Percentiles rank a stretch among this genome's conserved stretches.
These are phyloP conservation scores for Micoletzkya japonica DNA, from an alignment of 2,888 invertebrate genomes.

Conservation along the genomic window DNA sequence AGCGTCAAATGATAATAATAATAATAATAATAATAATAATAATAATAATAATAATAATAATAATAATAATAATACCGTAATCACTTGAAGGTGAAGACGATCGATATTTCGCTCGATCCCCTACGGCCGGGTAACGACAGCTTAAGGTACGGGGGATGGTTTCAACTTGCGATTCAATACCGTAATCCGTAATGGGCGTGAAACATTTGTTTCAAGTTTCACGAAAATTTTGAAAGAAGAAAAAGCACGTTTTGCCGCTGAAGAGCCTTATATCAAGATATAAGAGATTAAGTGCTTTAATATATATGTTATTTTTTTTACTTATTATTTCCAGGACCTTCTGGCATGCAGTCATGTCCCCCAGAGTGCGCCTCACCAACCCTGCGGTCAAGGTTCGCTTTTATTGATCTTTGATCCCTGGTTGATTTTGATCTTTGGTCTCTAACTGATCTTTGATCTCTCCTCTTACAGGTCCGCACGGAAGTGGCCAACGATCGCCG, in stretches of 20 bases:
- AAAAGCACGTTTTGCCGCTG: no score
- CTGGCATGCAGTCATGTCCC: conserved; percentile 54
- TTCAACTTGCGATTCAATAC: neutral
- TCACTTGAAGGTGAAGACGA: conserved; percentile 44
- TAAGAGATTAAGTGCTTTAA: conserved; percentile 2
- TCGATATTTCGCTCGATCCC: conserved; percentile 59
- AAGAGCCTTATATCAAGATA: no score
- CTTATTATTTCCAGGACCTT: conserved; percentile 45
- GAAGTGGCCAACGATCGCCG: conserved; percentile 57
- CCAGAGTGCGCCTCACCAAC: conserved; percentile 54
- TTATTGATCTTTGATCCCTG: neutral
- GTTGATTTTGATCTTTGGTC: neutral
- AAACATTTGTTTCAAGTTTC: no score
- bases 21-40: no score
- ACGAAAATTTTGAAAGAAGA: no score
- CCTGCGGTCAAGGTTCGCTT: conserved; percentile 39
- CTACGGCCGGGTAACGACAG: conserved; percentile 51
- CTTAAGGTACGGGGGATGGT: conserved; percentile 39
- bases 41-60: no score
- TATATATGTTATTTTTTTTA: neutral
- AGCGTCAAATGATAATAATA: no score
- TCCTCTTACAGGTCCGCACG: conserved; percentile 35
- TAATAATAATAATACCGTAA: no score
- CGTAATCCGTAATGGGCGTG: neutral
- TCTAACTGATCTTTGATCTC: neutral